Base-by-base conservation (phyloP, 2,888 invertebrate genomes). In the Morpho deidamia region DNA sequence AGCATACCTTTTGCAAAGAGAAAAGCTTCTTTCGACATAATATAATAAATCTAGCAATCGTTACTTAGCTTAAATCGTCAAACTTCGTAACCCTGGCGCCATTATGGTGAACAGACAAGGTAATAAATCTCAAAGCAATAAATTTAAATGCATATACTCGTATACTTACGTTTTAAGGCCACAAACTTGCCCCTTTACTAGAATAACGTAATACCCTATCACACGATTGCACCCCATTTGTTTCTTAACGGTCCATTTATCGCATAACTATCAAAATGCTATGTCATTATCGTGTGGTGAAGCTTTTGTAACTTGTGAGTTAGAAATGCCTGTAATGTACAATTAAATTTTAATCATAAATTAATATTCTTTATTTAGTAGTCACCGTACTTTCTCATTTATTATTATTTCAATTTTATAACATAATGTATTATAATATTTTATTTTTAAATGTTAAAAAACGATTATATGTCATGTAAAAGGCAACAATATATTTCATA, bases 171-270 rank as follows among this genome's bases (percentile, higher is more conserved):
- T 49, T 54, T 51, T 56, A 46, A 54, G 53, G 56, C 59, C 59
- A 54, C 59, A 54, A 56, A 53, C 48, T 55, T 47, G 41, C 56
- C 59, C 59, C 59, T 56, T 59, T 53, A 48, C 39, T 43, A 41
- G 48, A 56, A 51, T 44, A 52, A 39, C 40, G 48, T 48, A 41
- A 11, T 35, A 54, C 48, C 56, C 59, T 59, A 56, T 53, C 50
- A 56, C 53, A 51, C 53, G 56, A 56, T 56, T 54, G 48, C 59
- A 59, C 59, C 48, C 59, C 59, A 59, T 59, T 59, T 59, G 53
- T 54, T 53, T 49, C 51, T 45, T 59, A 56, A 54, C 56, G 53
- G 54, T 51, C 51, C 58, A 56, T 58, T 58, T 55, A 57, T 51
- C 48, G 51, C 53, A 56, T 56, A 60, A 58, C 60, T 56, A 58